Conservation (phyloP, 2,888 invertebrate species). For the Chesias legatella region DNA sequence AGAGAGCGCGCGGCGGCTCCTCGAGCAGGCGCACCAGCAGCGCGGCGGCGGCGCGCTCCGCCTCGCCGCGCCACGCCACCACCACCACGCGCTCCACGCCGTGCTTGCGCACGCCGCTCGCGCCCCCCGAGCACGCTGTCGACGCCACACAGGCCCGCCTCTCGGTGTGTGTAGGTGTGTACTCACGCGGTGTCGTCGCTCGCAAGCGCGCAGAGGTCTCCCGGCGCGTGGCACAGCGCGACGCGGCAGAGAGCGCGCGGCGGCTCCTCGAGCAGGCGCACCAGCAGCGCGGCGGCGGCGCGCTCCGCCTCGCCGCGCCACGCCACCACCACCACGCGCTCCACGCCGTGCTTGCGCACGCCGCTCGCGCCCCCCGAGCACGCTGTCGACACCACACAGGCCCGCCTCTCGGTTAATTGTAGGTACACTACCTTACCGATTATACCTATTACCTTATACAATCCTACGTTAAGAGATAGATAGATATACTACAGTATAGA, state of each 20-base stretch:
- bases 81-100: slow-evolving; percentile 64
- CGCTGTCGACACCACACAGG: too few relatives aligned
- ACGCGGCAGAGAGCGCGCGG: too few relatives aligned
- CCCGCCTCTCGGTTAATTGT: too few relatives aligned
- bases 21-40: slow-evolving; percentile 6
- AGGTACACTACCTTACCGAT: too few relatives aligned
- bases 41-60: slow-evolving; percentile 6
- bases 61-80: slow-evolving; percentile 5
- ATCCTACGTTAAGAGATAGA: too few relatives aligned
- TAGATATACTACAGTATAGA: too few relatives aligned
- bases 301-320: slow-evolving; percentile 50
- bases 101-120: slow-evolving; percentile 67
- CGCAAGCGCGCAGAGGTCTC: too few relatives aligned
- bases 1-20: neutral
- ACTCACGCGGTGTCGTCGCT: too few relatives aligned
- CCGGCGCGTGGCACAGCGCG: too few relatives aligned
- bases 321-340: slow-evolving; percentile 24
- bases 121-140: neutral
- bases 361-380: neutral
- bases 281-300: slow-evolving; percentile 28
- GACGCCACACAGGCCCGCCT: neutral
- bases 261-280: slow-evolving; percentile 12
- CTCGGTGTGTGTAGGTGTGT: too few relatives aligned
- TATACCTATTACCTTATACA: too few relatives aligned
- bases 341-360: slow-evolving; percentile 3